Evolutionary conservation across 2,888 invertebrate genomes (phyloP), one percentile per base, ranked within the genome.

Genomic region (Dolomedes plantarius): DNA sequence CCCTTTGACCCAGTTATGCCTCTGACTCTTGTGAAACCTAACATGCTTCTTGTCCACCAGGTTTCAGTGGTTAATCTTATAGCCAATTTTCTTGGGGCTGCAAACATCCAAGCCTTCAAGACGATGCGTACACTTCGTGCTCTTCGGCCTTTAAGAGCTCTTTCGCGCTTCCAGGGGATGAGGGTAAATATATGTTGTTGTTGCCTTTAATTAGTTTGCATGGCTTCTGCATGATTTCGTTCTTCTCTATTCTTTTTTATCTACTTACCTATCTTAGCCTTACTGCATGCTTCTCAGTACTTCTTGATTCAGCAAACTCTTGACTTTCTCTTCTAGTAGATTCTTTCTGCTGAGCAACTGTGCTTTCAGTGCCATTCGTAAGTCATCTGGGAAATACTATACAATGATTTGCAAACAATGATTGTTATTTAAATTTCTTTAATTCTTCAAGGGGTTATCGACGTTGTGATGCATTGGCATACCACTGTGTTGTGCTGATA

Each of bases 81-180:
- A 89, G 96, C 96, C 90, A 95, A 95, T 92, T 94, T 95, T 94
- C 94, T 95, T 69, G 95, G 95, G 90, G 94, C 94, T 89, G 95
- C 95, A 91, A 95, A 96, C 93, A 95, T 97, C 92, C 95, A 96
- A 91, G 96, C 96, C 90, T 96, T 97, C 93, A 95, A 96, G 92
- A 96, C 96, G 90, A 96, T 97, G 95, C 94, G 97, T 92, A 97
- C 97, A 87, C 94, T 97, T 91, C 94, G 97, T 91, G 97, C 97
- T 89, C 93, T 97, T 92, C 94, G 97, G 74, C 88, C 88, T 81
- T 82, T 88, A 90, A 94, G 97, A 91, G 97, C 97, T 90, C 95
- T 97, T 90, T 97, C 97, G 91, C 94, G 97, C 92, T 96, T 96
- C 96, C 97, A 97, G 94, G 96, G 97, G 93, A 97, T 97, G 96